Evolutionary conservation across 2,113 vertebrate species (phyloP).

Genomic region (Caracal caracal): DNA sequence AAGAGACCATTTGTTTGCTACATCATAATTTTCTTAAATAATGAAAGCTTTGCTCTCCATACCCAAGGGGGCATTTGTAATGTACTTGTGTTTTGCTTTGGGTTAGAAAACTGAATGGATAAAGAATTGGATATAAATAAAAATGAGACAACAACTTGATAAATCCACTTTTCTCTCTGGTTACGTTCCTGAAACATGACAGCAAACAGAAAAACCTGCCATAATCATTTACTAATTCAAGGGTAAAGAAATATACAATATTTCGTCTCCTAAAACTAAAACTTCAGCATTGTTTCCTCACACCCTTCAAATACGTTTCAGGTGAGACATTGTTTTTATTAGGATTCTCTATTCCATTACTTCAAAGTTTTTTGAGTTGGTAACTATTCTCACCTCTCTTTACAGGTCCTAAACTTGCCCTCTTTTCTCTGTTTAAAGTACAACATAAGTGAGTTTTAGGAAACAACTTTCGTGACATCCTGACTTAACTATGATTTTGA

Average conservation of each 20-base stretch:
- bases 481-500: constrained; percentile 21
- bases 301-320: neutral
- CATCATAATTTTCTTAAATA: neutral
- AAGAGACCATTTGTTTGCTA: constrained; percentile 22
- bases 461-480: neutral
- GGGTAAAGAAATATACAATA: neutral
- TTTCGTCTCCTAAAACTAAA: constrained; percentile 40
- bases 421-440: constrained; percentile 16
- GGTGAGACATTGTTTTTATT: neutral
- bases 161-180: constrained; percentile 1
- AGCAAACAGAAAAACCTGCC: constrained; percentile 14
- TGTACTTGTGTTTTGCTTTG: neutral
- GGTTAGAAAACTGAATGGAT: neutral
- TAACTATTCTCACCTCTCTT: neutral
- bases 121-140: constrained; percentile 30
- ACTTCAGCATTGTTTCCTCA: neutral
- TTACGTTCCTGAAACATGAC: neutral
- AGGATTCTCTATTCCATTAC: neutral
- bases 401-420: neutral
- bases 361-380: neutral
- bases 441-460: constrained; percentile 9
- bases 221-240: neutral
- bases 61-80: neutral
- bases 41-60: constrained; percentile 15
- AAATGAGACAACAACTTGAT: neutral